Base-by-base conservation (phyloP, 2,113 vertebrate genomes). In the Eudyptes chrysolophus region DNA sequence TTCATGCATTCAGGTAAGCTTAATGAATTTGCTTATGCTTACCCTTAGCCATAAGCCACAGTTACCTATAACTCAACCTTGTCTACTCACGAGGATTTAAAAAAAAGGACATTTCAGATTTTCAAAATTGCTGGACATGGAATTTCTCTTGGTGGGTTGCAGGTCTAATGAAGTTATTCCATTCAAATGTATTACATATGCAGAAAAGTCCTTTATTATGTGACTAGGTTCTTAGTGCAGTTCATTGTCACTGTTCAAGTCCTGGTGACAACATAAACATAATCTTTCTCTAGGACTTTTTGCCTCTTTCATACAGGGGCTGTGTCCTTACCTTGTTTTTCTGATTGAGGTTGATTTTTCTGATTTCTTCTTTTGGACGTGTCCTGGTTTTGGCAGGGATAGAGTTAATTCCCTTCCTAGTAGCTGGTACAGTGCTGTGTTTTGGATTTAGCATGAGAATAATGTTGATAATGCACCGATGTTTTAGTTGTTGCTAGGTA, bases 41-140 rank as follows among this genome's bases (percentile, higher is more conserved):
- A 48, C 7, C 13, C 6, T 70, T 57, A 25, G 7, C 7, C 24
- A 19, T 54, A 70, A 36, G 2, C 6, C 44, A n/a, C 7, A 29
- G 18, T 17, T 61, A 61, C 5, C 19, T 44, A 3, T 30, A 60
- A 11, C 2, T 80, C n/a, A 60, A 54, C 19, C 10, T 46, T 77
- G 13, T 7, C 14, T 61, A 60, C 0, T 5, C 6, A 34, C 0
- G 3, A 32, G 22, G 51, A 46, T 57, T 34, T 0, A 4, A 8
- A 24, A 52, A 72, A 57, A 7, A 25, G 70, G 13, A 24, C 21
- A 60, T 60, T 64, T 64, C 8, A 49, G 15, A 36, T 62, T 64
- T 76, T 27, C 6, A 51, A 2, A 52, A 48, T 52, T 62, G 5
- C 27, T 62, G 22, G 15, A 25, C 2, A 2, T 30, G 7, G 9